These are phyloP conservation scores for Trichopria drosophilae DNA, from an alignment of 2,888 invertebrate species.

Conservation along the genomic window DNA sequence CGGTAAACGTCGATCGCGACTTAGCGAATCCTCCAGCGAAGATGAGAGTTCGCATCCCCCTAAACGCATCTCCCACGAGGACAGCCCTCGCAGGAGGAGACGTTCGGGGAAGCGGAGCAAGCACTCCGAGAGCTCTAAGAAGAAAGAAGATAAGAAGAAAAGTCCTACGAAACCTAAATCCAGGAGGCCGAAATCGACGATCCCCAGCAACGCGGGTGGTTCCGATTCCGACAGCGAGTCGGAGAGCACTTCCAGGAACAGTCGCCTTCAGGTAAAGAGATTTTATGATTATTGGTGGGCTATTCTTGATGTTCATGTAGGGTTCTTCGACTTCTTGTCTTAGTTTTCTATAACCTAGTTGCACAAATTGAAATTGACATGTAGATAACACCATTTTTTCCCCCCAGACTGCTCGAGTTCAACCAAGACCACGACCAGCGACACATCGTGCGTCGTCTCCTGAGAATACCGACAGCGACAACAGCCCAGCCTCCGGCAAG, in stretches of 20 bases:
- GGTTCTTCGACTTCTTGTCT: too few species aligned
- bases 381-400: not conserved
- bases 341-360: too few species aligned
- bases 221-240: constrained; percentile 54
- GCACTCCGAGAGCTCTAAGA: constrained; percentile 47
- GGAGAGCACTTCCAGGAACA: constrained; percentile 46
- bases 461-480: constrained; percentile 55
- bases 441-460: constrained; percentile 55
- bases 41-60: too few species aligned
- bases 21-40: constrained; percentile 49
- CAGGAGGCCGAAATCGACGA: constrained; percentile 48
- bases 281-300: too few species aligned
- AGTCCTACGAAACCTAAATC: constrained; percentile 55
- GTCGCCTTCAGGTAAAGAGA: too few species aligned
- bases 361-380: not conserved
- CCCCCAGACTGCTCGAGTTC: constrained; percentile 39
- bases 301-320: too few species aligned
- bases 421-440: constrained; percentile 48
- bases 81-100: constrained; percentile 45
- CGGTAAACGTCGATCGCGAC: constrained; percentile 33
- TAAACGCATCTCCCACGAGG: constrained; percentile 38
- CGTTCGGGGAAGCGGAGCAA: constrained; percentile 47
- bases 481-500: constrained; percentile 56
- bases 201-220: constrained; percentile 42
- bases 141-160: constrained; percentile 51